Percentiles rank a stretch among this genome's conserved stretches.
Evolutionary conservation across 2,113 vertebrate species (phyloP).

Genomic region (Perca flavescens): DNA sequence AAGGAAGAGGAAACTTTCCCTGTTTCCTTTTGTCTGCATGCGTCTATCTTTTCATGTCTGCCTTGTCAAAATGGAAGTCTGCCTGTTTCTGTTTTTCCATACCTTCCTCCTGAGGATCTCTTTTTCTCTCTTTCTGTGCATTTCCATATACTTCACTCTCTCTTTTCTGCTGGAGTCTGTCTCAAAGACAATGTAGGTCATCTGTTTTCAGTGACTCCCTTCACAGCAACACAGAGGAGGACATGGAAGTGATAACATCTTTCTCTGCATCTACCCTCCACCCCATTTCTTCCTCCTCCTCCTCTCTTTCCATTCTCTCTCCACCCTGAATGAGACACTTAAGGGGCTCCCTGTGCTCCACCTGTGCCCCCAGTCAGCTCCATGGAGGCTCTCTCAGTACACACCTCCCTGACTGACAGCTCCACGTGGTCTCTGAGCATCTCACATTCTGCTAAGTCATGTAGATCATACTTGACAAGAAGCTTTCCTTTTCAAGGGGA

Average conservation of each 20-base stretch:
- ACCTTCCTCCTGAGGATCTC: constrained; percentile 17
- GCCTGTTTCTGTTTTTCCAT: constrained; percentile 37
- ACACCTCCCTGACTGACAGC: constrained; percentile 56
- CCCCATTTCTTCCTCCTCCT: background rate
- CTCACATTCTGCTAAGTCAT: constrained; percentile 38
- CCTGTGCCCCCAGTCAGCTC: constrained; percentile 42
- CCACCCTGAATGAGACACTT: constrained; percentile 66
- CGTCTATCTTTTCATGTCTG: constrained; percentile 55
- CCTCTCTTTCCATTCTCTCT: background rate
- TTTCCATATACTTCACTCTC: constrained; percentile 35
- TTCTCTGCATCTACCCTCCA: constrained; percentile 26
- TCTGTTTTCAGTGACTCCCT: constrained; percentile 70
- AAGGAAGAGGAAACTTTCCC: constrained; percentile 69
- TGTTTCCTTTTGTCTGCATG: constrained; percentile 63
- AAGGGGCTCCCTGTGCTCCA: constrained; percentile 59
- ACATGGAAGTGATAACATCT: constrained; percentile 71
- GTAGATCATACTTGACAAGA: background rate
- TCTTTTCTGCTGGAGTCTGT: constrained; percentile 55
- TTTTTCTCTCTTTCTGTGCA: constrained; percentile 1
- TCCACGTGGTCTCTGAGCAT: constrained; percentile 19
- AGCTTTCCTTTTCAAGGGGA: constrained; percentile 1
- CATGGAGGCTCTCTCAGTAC: constrained; percentile 20
- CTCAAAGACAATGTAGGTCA: constrained; percentile 76
- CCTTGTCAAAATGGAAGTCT: constrained; percentile 64
- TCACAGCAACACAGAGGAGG: constrained; percentile 54